These are phyloP conservation scores for Phyllotreta cruciferae DNA, from an alignment of 2,888 invertebrate genomes.

Conservation along the genomic window DNA sequence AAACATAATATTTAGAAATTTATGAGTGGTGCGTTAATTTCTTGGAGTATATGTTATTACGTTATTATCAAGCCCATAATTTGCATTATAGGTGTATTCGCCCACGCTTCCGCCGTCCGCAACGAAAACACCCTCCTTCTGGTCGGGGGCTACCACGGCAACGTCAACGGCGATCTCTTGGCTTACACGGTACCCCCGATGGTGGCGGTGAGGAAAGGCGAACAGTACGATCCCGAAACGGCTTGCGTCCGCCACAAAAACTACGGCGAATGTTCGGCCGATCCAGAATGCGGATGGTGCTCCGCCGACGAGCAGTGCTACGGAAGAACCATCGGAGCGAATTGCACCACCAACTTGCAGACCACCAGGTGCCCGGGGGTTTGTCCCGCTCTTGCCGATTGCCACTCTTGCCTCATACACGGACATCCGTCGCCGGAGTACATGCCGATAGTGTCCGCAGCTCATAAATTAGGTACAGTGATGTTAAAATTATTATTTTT, in stretches of 20 bases:
- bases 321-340: constrained; percentile 84
- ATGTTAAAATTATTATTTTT: too few relatives aligned
- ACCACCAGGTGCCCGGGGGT: constrained; percentile 86
- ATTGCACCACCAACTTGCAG: constrained; percentile 89
- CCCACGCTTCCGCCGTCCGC: constrained; percentile 83
- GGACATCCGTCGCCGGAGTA: constrained; percentile 65
- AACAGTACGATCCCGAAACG: constrained; percentile 74
- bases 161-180: constrained; percentile 86
- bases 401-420: constrained; percentile 88
- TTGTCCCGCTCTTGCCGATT: constrained; percentile 87
- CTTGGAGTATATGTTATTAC: too few relatives aligned
- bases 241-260: constrained; percentile 77
- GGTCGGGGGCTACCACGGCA: constrained; percentile 90
- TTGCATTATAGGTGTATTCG: constrained; percentile 71
- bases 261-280: constrained; percentile 82
- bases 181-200: constrained; percentile 87
- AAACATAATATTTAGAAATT: too few relatives aligned
- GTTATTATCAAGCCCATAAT: not conserved
- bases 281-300: constrained; percentile 96
- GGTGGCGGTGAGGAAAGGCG: constrained; percentile 71
- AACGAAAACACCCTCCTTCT: constrained; percentile 85
- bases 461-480: constrained; percentile 75
- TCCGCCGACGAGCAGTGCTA: constrained; percentile 75
- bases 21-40: too few relatives aligned
- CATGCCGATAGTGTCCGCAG: constrained; percentile 66